Percentiles rank a stretch among this genome's conserved stretches.
phyloP scores from a whole-genome alignment of 2,888 invertebrate genomes.

The Netelia fuscicornis region DNA sequence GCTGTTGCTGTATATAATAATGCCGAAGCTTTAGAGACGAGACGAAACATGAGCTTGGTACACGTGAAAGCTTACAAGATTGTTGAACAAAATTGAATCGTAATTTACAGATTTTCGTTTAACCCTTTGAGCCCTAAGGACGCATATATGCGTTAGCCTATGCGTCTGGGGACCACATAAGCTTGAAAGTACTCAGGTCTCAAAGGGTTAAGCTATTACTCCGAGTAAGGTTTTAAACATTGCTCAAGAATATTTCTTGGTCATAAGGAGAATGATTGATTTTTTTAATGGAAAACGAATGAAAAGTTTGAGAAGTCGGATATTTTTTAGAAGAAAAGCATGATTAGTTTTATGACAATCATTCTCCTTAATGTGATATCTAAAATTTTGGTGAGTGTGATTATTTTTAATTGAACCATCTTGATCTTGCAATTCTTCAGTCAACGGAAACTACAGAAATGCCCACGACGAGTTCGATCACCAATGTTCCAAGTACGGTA shows the following conservation, averaged over 20 bases:
- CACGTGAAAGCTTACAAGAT: background rate
- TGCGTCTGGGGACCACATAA: no score
- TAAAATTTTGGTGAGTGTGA: background rate
- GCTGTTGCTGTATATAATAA: constrained; percentile 57
- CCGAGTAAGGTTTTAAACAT: background rate
- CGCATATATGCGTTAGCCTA: no score
- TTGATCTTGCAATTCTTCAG: constrained; percentile 46
- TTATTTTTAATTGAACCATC: background rate
- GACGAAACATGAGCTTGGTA: background rate
- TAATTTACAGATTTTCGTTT: background rate
- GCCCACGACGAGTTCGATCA: constrained; percentile 45
- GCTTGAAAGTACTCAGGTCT: no score
- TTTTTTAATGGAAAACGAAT: background rate
- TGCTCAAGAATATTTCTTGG: background rate
- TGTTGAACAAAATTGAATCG: background rate
- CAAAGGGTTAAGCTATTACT: no score
- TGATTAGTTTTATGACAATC: background rate
- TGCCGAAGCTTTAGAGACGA: constrained; percentile 45
- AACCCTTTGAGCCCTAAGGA: no score
- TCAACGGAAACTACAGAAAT: constrained; percentile 63
- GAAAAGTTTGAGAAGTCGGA: background rate
- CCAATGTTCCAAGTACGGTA: constrained; percentile 44
- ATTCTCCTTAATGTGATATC: constrained; percentile 11
- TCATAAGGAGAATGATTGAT: background rate
- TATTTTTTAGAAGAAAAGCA: background rate